These are phyloP conservation scores for Sanderia malayensis DNA, from an alignment of 30 jellyfish, hydroid and myxozoan genomes.

Conservation along the genomic window DNA sequence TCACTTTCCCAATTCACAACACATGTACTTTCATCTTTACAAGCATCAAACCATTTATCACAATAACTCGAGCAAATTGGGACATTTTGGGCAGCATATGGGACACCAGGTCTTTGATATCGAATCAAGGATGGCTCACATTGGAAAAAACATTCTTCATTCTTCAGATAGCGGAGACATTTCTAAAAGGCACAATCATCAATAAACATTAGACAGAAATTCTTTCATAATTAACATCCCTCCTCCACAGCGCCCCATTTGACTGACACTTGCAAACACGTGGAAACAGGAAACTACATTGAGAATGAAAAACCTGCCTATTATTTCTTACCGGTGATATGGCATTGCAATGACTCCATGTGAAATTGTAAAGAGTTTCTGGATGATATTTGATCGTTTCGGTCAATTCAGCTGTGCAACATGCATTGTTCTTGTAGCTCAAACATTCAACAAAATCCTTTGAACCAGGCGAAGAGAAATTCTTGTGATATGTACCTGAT, in stretches of 20 bases:
- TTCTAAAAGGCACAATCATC: too few relatives aligned
- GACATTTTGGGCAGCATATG: constrained; percentile 38
- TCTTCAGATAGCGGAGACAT: constrained; percentile 17
- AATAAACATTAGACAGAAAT: too few relatives aligned
- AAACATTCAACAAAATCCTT: constrained; percentile 32
- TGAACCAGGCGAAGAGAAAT: constrained; percentile 36
- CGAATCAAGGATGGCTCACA: constrained; percentile 48
- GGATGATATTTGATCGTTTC: constrained; percentile 20
- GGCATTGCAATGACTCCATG: constrained; percentile 51
- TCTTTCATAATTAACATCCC: too few relatives aligned
- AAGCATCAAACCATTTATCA: constrained; percentile 60
- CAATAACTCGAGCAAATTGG: constrained; percentile 59
- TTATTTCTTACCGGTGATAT: constrained; percentile 36
- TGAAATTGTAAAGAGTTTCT: constrained; percentile 44
- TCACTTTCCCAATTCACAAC: constrained; percentile 52
- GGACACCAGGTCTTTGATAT: constrained; percentile 26
- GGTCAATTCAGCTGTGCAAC: constrained; percentile 59
- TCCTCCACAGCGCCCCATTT: too few relatives aligned
- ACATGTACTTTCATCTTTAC: constrained; percentile 63
- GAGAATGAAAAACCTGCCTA: too few relatives aligned
- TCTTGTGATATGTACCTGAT: constrained; percentile 55
- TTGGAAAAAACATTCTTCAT: constrained; percentile 66
- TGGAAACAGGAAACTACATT: too few relatives aligned
- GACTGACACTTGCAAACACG: too few relatives aligned
- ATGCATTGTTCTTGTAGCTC: constrained; percentile 38